Base-by-base conservation (phyloP, 1,140 invertebrate species). In the Proctacanthus coquilletti region DNA sequence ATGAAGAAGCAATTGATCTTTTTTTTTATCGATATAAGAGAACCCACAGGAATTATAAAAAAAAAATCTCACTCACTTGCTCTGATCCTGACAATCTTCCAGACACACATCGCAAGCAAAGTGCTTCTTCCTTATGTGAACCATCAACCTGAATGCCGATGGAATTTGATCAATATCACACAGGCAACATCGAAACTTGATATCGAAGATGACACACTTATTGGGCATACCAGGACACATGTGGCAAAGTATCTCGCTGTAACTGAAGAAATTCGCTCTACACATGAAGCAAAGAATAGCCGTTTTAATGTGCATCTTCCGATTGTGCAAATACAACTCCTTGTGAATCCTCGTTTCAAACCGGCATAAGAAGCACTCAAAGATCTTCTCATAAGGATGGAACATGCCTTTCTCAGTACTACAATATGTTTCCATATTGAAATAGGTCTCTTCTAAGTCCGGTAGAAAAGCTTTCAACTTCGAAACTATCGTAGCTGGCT, bases 31-130 rank as follows among this genome's bases (percentile, higher is more conserved):
- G n/a, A n/a, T n/a, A n/a, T n/a, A n/a, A n/a, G n/a, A n/a, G n/a
- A n/a, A n/a, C n/a, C n/a, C n/a, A n/a, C n/a, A n/a, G n/a, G n/a
- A n/a, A n/a, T n/a, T n/a, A n/a, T n/a, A n/a, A n/a, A n/a, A n/a
- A n/a, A n/a, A n/a, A n/a, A n/a, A n/a, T n/a, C 15, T 29, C 3
- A n/a, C 8, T 29, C 11, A 27, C 21, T 10, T 40, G 11, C 53
- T 44, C 50, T 86, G 83, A 56, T 74, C 79, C 34, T 74, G 71
- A 40, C 80, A 81, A 34, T 72, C 70, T 56, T 86, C 82, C 39
- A 87, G 61, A 56, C 84, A 88, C 4, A 86, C 77, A 61, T 88
- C 83, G 62, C 84, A 88, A 2, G 75, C 72, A 53, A 82, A 74
- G 56, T 88, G 84, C 39, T 72, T 68, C 52, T 84, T 85, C 20